These are phyloP conservation scores for Apis laboriosa DNA, from an alignment of 1,140 invertebrate species.

Conservation along the genomic window DNA sequence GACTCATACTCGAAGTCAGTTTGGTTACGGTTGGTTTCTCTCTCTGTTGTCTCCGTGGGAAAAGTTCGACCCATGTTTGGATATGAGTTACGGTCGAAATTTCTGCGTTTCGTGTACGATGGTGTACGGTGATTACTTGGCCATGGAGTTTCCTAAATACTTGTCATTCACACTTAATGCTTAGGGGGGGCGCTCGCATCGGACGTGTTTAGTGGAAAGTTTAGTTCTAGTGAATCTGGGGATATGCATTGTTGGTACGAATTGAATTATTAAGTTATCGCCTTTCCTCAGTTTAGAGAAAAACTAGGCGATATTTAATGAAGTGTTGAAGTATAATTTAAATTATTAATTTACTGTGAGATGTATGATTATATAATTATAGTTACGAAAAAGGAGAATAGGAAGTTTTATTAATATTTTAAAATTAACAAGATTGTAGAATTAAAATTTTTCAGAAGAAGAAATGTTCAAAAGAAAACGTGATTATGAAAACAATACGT, in stretches of 20 bases:
- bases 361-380: too few species aligned
- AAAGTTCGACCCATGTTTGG: background rate
- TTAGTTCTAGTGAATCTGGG: background rate
- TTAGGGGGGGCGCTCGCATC: background rate
- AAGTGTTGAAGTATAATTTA: too few species aligned
- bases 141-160: conserved; percentile 25
- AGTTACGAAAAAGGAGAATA: too few species aligned
- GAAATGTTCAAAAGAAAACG: too few species aligned
- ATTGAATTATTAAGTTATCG: background rate
- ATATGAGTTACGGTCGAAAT: conserved; percentile 18
- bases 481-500: too few species aligned
- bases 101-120: conserved; percentile 18
- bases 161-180: conserved; percentile 19
- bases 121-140: conserved; percentile 21
- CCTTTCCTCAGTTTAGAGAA: too few species aligned
- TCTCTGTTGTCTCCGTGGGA: background rate
- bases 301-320: too few species aligned
- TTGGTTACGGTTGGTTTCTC: background rate
- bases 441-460: too few species aligned
- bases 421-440: too few species aligned
- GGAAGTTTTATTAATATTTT: too few species aligned
- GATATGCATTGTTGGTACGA: background rate
- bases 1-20: background rate
- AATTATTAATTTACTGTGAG: too few species aligned
- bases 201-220: background rate